phyloP scores from a whole-genome alignment of 2,888 invertebrate species.

The Kuschelorhynchus macadamiae region DNA sequence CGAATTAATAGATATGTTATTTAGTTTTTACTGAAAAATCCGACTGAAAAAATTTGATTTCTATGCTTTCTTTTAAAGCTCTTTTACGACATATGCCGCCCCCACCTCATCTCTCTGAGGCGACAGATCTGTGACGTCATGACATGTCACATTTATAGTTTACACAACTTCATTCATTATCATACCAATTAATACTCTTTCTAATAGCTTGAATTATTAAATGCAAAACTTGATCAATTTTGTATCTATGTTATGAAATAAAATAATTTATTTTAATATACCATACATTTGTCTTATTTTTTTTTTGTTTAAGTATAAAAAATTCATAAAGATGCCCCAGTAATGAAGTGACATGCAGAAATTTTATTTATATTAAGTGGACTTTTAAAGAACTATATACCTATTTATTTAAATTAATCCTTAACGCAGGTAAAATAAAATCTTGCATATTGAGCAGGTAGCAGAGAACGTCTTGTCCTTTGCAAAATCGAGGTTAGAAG shows the following conservation, averaged over 20 bases:
- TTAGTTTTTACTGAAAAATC: no score
- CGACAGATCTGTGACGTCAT: constrained; percentile 21
- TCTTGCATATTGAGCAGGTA: constrained; percentile 18
- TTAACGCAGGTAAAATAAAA: constrained; percentile 14
- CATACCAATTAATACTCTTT: not conserved
- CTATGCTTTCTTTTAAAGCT: no score
- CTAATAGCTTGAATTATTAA: constrained; percentile 13
- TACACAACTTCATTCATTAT: not conserved
- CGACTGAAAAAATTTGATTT: no score
- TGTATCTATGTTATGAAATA: constrained; percentile 29
- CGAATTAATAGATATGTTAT: no score
- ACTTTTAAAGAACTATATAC: not conserved
- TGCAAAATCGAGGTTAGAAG: constrained; percentile 37
- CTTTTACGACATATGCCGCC: no score
- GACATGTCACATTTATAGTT: constrained; percentile 15
- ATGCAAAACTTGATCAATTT: constrained; percentile 17
- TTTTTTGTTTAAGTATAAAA: constrained; percentile 26
- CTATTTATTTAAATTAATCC: constrained; percentile 14
- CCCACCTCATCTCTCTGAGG: constrained; percentile 7
- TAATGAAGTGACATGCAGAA: constrained; percentile 29
- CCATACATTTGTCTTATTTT: constrained; percentile 28
- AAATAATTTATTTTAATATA: constrained; percentile 21
- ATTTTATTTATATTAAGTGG: not conserved
- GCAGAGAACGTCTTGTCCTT: constrained; percentile 1
- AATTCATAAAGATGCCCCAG: constrained; percentile 28